These are phyloP conservation scores for Ochropacha duplaris DNA, from an alignment of 2,888 invertebrate genomes.

Conservation along the genomic window DNA sequence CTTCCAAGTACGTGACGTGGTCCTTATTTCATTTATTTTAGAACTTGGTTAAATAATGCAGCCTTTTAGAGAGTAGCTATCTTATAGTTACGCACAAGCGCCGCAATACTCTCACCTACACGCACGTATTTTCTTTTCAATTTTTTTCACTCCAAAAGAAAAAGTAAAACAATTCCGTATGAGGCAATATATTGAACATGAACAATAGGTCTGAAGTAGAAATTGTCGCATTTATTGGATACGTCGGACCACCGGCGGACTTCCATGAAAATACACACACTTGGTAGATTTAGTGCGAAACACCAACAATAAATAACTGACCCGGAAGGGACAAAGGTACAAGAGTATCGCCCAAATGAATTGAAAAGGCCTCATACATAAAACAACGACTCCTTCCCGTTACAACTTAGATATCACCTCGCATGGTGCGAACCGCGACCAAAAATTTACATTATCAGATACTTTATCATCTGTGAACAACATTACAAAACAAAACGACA, in stretches of 20 bases:
- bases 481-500: conserved; percentile 3
- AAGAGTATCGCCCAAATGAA: conserved; percentile 76
- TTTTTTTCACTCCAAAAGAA: not conserved
- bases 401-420: conserved; percentile 60
- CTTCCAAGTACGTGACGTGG: conserved; percentile 19
- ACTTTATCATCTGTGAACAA: conserved; percentile 16
- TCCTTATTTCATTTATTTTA: conserved; percentile 24
- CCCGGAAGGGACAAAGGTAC: conserved; percentile 79
- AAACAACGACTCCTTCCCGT: conserved; percentile 63
- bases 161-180: conserved; percentile 6
- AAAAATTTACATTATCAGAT: conserved; percentile 54
- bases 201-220: conserved; percentile 41
- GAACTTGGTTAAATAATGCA: conserved; percentile 20
- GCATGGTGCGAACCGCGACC: conserved; percentile 55
- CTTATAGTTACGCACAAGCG: too few species aligned
- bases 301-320: conserved; percentile 78
- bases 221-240: conserved; percentile 46
- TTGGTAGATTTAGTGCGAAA: conserved; percentile 68
- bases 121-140: not conserved
- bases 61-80: too few species aligned
- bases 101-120: too few species aligned
- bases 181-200: conserved; percentile 23
- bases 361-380: conserved; percentile 80
- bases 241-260: conserved; percentile 33
- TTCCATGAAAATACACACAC: conserved; percentile 58